Percentiles rank a stretch among this genome's conserved stretches.
Evolutionary conservation across 2,797 vertebrate genomes (phyloP).

Genomic region (Alouatta caraya): DNA sequence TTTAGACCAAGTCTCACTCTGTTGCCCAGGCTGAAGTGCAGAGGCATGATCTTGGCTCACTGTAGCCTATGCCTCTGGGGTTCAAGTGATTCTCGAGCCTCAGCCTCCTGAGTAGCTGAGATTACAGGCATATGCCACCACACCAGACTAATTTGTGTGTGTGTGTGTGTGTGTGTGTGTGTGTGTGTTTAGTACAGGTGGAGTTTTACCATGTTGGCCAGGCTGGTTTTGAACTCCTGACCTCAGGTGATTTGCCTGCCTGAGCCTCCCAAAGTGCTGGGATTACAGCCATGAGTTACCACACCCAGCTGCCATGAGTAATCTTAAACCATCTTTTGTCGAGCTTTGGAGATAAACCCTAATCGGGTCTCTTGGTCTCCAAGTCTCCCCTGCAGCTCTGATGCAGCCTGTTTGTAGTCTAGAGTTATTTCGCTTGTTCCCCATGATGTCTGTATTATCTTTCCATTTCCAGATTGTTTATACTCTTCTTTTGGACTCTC

Average conservation of each 20-base stretch:
- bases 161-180: too few relatives aligned
- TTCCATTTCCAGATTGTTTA: neutral
- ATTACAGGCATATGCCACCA: too few relatives aligned
- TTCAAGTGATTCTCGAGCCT: neutral
- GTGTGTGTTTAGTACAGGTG: too few relatives aligned
- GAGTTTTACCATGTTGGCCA: too few relatives aligned
- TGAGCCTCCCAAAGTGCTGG: neutral
- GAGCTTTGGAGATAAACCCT: conserved; percentile 5
- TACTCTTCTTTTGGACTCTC: neutral
- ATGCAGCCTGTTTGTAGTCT: neutral
- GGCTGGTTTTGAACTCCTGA: too few relatives aligned
- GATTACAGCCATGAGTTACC: neutral
- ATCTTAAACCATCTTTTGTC: neutral
- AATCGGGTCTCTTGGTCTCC: neutral
- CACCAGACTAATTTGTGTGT: too few relatives aligned
- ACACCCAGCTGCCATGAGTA: accelerated
- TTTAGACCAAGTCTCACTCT: neutral
- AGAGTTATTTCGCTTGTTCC: neutral
- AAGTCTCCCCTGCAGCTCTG: neutral
- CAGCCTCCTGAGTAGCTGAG: too few relatives aligned
- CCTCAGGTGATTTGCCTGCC: too few relatives aligned
- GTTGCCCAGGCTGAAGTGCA: neutral
- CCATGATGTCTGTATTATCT: neutral
- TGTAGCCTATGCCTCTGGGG: neutral
- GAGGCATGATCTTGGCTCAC: neutral